These are phyloP conservation scores for Luidia sarsii DNA, from an alignment of 53 echinoderm and acorn worm genomes.

Conservation along the genomic window DNA sequence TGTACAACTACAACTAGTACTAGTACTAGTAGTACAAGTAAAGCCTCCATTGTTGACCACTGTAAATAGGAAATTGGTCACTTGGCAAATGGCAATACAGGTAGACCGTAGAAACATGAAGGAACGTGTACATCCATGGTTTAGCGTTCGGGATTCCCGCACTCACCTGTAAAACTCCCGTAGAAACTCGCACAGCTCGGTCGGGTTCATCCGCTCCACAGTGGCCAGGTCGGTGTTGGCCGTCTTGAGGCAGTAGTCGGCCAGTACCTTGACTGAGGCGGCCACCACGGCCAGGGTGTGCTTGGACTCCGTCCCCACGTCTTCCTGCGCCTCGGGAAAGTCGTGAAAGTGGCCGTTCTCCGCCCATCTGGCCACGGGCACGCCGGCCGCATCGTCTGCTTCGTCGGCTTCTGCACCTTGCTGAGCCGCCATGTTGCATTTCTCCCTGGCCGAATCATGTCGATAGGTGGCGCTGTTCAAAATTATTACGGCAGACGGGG, in stretches of 20 bases:
- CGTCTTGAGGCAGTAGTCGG: conserved; percentile 34
- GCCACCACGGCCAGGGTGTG: conserved; percentile 31
- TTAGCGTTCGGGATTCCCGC: too few species aligned
- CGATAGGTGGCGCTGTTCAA: conserved; percentile 31
- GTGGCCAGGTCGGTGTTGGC: conserved; percentile 6
- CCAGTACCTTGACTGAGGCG: conserved; percentile 28
- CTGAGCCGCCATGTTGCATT: background rate
- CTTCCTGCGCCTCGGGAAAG: too few species aligned
- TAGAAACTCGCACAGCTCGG: conserved; percentile 28
- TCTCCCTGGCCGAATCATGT: background rate
- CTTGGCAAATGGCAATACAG: too few species aligned
- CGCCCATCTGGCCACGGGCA: background rate
- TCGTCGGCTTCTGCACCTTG: background rate
- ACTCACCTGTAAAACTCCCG: conserved; percentile 43
- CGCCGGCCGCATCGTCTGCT: background rate
- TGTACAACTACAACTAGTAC: too few species aligned
- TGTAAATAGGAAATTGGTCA: too few species aligned
- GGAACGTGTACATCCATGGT: too few species aligned
- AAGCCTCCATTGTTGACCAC: too few species aligned
- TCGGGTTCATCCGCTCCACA: conserved; percentile 33
- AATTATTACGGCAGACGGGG: too few species aligned
- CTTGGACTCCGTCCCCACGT: conserved; percentile 5
- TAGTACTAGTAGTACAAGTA: too few species aligned
- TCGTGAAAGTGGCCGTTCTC: conserved; percentile 7
- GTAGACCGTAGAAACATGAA: too few species aligned